A percentile compares a stretch with the other conserved stretches of the same genome.
Evolutionary conservation across 2,888 invertebrate species (phyloP).

Genomic region (Latheticus oryzae): DNA sequence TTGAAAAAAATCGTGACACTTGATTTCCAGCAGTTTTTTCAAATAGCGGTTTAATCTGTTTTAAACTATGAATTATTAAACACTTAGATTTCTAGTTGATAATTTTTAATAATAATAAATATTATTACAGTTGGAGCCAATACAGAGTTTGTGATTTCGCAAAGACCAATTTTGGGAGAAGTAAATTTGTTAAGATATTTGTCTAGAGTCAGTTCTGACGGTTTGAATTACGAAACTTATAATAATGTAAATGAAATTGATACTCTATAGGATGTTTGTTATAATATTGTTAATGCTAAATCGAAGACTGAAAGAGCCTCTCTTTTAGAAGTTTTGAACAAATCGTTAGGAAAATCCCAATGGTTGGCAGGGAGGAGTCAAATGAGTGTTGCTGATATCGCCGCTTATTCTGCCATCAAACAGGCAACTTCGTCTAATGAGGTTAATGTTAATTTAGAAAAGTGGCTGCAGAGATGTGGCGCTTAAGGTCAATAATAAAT

Average conservation of each 20-base stretch:
- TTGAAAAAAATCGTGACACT: no score
- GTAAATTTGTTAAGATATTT: conserved; percentile 79
- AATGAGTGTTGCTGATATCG: conserved; percentile 76
- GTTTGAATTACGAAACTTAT: conserved; percentile 69
- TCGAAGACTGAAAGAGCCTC: conserved; percentile 67
- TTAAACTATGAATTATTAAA: no score
- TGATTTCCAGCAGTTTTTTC: no score
- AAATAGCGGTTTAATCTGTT: no score
- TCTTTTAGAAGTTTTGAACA: conserved; percentile 68
- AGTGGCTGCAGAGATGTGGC: conserved; percentile 68
- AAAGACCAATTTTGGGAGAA: conserved; percentile 76
- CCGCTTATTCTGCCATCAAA: conserved; percentile 76
- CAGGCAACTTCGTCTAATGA: conserved; percentile 68
- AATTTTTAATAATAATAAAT: no score
- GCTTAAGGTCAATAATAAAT: no score
- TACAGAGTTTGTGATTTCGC: conserved; percentile 71
- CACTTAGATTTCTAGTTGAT: no score
- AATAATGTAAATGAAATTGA: conserved; percentile 69
- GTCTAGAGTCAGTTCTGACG: conserved; percentile 67
- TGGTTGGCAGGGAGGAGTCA: conserved; percentile 67
- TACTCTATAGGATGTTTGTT: conserved; percentile 74
- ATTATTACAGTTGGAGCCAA: conserved; percentile 71
- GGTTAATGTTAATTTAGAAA: conserved; percentile 69
- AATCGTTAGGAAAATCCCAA: conserved; percentile 68
- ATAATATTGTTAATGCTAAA: conserved; percentile 68